Conservation (phyloP, 1,140 invertebrate genomes). For the Bombus affinis region DNA sequence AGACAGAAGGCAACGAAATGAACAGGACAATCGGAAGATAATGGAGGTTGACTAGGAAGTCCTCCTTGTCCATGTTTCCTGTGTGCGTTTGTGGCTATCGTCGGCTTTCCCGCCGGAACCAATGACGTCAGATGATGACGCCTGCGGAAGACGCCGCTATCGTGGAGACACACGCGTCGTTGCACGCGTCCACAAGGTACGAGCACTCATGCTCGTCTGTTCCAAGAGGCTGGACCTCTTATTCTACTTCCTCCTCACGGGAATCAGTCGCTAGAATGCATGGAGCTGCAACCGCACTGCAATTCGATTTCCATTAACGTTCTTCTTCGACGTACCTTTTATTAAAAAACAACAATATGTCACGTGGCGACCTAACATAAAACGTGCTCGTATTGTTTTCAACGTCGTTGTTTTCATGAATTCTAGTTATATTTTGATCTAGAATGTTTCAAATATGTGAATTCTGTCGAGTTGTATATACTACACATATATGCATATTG, state of each 20-base stretch:
- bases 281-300: background rate
- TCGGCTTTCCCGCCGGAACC: constrained; percentile 36
- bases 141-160: constrained; percentile 46
- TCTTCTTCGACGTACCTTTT: background rate
- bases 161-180: constrained; percentile 43
- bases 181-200: constrained; percentile 52
- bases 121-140: constrained; percentile 54
- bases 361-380: background rate
- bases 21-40: constrained; percentile 84
- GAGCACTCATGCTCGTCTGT: constrained; percentile 53
- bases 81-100: constrained; percentile 12
- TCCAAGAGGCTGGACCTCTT: constrained; percentile 11
- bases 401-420: background rate
- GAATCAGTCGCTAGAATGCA: constrained; percentile 6
- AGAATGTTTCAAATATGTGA: background rate
- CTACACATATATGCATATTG: background rate
- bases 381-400: background rate
- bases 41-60: constrained; percentile 79
- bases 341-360: background rate
- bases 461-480: background rate
- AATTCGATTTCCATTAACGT: constrained; percentile 47
- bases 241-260: constrained; percentile 16
- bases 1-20: constrained; percentile 84
- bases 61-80: constrained; percentile 67
- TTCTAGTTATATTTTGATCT: no score